Evolutionary conservation across 2,113 vertebrate genomes (phyloP), one percentile per base, ranked within the genome.

Genomic region (Sapajus apella): DNA sequence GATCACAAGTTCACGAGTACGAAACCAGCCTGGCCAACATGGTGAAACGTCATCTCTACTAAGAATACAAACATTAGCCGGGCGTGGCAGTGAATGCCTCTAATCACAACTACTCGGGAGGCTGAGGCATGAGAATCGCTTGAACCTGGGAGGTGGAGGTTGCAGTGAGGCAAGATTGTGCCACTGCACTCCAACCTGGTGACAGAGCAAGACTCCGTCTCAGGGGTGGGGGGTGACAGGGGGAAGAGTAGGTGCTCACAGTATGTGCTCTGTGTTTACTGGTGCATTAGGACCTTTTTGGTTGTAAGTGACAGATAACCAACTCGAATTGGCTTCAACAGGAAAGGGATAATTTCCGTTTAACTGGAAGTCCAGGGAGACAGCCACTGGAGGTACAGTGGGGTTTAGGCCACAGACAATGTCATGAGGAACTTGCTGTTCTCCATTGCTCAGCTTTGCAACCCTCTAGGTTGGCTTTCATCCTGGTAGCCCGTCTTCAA

Each of bases 211-310:
- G 27, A 64, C 61, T 32, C 61, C 25, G 27, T 64, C 27, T 30
- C 0, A 4, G 11, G 4, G 11, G 0, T 4, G 8, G 8, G 56
- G 8, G 52, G 16, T 47, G 47, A 2, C 1, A 0, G 16, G 52
- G 52, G 52, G 52, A 17, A 52, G 61, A 64, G 61, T 76, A 43
- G 80, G 37, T 13, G 40, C 40, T 81, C 37, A 55, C 3, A 3
- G 87, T 52, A 70, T 64, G 52, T 40, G 9, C 25, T 89, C 37
- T 50, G 32, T 80, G 47, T 73, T 88, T 72, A 35, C 43, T 16
- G 27, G 72, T 1, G 21, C 3, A 4, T 32, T 73, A 47, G 61
- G 82, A 47, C 40, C 21, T n/a, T 93, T n/a, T 64, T 6, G 43
- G 85, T 76, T 61, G 8, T 0, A 13, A 79, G 35, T 79, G 87